phyloP scores from a whole-genome alignment of 2,888 invertebrate genomes.

The Drosophila mettleri region DNA sequence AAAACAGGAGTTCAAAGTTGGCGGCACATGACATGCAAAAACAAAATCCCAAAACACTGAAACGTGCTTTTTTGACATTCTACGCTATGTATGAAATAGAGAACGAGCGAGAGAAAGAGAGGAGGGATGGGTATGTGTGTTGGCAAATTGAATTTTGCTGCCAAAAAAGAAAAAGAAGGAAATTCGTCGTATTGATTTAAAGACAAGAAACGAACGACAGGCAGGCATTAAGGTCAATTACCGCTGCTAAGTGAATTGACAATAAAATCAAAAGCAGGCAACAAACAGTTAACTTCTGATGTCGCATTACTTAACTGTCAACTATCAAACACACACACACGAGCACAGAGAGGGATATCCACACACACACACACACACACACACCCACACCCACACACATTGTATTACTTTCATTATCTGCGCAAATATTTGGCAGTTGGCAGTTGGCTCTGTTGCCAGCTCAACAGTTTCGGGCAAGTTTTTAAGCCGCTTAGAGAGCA shows the following conservation, averaged over 20 bases:
- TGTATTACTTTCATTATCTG: constrained; percentile 76
- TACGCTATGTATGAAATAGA: constrained; percentile 37
- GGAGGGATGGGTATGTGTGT: constrained; percentile 11
- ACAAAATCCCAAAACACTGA: constrained; percentile 77
- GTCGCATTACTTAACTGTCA: constrained; percentile 22
- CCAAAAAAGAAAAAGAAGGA: constrained; percentile 42
- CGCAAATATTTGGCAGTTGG: constrained; percentile 75
- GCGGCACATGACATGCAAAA: constrained; percentile 74
- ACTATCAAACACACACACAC: constrained; percentile 11
- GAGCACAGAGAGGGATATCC: background rate
- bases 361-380: constrained; percentile 13
- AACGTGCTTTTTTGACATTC: constrained; percentile 78
- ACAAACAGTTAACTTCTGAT: constrained; percentile 43
- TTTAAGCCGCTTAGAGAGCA: constrained; percentile 74
- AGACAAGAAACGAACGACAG: constrained; percentile 14
- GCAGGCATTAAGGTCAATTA: constrained; percentile 72
- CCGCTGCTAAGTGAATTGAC: constrained; percentile 72
- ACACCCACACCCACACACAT: constrained; percentile 21
- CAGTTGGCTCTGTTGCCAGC: constrained; percentile 66
- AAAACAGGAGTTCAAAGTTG: constrained; percentile 62
- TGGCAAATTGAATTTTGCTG: constrained; percentile 71
- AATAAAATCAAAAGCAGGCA: constrained; percentile 54
- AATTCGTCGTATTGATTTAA: constrained; percentile 65
- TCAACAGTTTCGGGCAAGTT: constrained; percentile 75
- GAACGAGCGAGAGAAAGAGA: background rate